phyloP scores from a whole-genome alignment of 1,140 invertebrate species.

The Pteromalus puparum region DNA sequence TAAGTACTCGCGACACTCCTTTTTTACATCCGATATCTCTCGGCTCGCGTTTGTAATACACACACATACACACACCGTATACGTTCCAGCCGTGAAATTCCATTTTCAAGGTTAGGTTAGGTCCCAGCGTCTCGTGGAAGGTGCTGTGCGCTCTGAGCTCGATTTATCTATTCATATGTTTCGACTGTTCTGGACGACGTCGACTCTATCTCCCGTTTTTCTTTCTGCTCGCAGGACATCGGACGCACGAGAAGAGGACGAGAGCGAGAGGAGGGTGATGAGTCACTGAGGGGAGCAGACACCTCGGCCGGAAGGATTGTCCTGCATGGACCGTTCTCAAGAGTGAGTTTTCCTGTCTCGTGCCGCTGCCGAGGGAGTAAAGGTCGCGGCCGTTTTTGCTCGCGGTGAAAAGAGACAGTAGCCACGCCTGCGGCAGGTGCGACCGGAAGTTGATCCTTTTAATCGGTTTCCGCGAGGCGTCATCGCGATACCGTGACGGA shows the following conservation, averaged over 20 bases:
- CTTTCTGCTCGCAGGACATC: not conserved
- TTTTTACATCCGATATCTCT: not conserved
- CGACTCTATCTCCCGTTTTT: not conserved
- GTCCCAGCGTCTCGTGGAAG: not conserved
- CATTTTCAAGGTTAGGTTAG: slow-evolving; percentile 17
- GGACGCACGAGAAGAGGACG: not conserved
- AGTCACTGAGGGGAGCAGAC: slow-evolving; percentile 58
- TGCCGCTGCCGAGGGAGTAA: not conserved
- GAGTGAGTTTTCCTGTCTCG: slow-evolving; percentile 62
- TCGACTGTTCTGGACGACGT: not conserved
- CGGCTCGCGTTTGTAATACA: too few relatives aligned
- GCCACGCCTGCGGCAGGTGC: slow-evolving; percentile 52
- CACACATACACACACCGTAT: not conserved
- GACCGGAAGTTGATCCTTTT: slow-evolving; percentile 59
- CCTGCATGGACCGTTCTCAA: slow-evolving; percentile 65
- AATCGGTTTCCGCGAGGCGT: slow-evolving; percentile 58
- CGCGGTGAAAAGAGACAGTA: not conserved
- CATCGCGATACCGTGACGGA: slow-evolving; percentile 60
- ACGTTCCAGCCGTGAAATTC: not conserved
- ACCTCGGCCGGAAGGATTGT: slow-evolving; percentile 43
- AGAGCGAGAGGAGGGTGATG: slow-evolving; percentile 57
- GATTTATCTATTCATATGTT: not conserved
- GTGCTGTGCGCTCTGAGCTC: not conserved
- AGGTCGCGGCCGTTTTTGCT: not conserved
- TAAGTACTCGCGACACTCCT: not conserved